Evolutionary conservation across 2,113 vertebrate species (phyloP), one percentile per base, ranked within the genome.

Genomic region (Forbesichthys agassizii): DNA sequence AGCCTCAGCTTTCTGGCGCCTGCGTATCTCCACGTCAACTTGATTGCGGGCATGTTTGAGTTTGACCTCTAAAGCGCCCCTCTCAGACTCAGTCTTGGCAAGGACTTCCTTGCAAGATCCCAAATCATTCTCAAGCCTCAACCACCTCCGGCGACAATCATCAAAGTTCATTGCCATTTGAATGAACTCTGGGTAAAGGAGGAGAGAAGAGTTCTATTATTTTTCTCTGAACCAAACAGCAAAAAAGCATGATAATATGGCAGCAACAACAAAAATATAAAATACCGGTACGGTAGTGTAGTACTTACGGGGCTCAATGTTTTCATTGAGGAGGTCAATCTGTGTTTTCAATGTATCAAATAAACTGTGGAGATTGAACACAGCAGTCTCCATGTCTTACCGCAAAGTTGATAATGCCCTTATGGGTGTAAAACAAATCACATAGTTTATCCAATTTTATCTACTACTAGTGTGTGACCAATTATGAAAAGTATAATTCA

Each of bases 21-120:
- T 88, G 63, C 96, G 94, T 82, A 99, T 98, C 90, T 99, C 98
- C 62, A 99, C 94, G 0, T 99, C 98, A 62, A 99, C 96, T 78
- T 99, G 98, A 82, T 99, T 99, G 16, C 98, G 95, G 14, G 98
- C 97, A 0, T 99, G 98, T 84, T 99, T 99, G 71, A 99, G 91
- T 84, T 98, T 98, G 71, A 99, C 96, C 53, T 98, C 97, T 88
- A 99, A 65, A 2, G 98, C 92, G 1, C 93, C 93, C 0, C 93
- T 92, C 61, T 98, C 98, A 0, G 95, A 94, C 77, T 99, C 95
- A 0, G 91, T 89, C 83, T 98, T 98, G 85, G 95, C 93, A 52
- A 99, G 92, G 8, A 92, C 82, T 69, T 98, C 95, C 74, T 95
- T 95, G 85, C 89, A 95, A 36, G 88, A 91, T 3, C 90, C 88